Conservation (phyloP, 2,888 invertebrate genomes). For the Andrena hattorfiana region DNA sequence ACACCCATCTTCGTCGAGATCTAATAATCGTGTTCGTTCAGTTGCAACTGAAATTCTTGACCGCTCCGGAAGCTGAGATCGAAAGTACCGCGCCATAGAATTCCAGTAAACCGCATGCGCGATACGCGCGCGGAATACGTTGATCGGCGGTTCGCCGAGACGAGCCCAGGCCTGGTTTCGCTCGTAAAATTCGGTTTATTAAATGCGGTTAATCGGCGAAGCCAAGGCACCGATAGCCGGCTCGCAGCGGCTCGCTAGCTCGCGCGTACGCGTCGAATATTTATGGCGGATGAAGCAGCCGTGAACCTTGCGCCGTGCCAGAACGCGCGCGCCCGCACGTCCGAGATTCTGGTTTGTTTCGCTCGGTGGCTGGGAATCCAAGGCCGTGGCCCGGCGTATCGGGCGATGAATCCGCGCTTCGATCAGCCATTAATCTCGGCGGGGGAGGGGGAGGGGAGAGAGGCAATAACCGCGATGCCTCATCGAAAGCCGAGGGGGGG, state of each 20-base stretch:
- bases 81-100: constrained; percentile 1
- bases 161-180: constrained; percentile 10
- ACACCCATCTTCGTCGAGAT: too few species aligned
- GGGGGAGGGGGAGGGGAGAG: too few species aligned
- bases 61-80: not conserved
- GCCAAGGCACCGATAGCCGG: constrained; percentile 38
- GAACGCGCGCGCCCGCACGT: constrained; percentile 8
- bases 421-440: constrained; percentile 41
- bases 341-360: constrained; percentile 33
- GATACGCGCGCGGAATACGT: not conserved
- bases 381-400: constrained; percentile 32
- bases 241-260: constrained; percentile 2
- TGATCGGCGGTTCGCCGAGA: constrained; percentile 15
- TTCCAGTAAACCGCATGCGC: constrained; percentile 22
- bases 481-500: not conserved
- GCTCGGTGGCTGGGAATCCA: constrained; percentile 31
- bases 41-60: too few species aligned
- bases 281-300: constrained; percentile 63
- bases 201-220: constrained; percentile 47
- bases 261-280: constrained; percentile 58
- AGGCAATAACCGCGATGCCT: constrained; percentile 15
- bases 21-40: too few species aligned
- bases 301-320: constrained; percentile 39
- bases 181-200: constrained; percentile 47
- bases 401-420: constrained; percentile 48